Evolutionary conservation across 2,888 invertebrate species (phyloP).

Genomic region (Atethmia centrago): DNA sequence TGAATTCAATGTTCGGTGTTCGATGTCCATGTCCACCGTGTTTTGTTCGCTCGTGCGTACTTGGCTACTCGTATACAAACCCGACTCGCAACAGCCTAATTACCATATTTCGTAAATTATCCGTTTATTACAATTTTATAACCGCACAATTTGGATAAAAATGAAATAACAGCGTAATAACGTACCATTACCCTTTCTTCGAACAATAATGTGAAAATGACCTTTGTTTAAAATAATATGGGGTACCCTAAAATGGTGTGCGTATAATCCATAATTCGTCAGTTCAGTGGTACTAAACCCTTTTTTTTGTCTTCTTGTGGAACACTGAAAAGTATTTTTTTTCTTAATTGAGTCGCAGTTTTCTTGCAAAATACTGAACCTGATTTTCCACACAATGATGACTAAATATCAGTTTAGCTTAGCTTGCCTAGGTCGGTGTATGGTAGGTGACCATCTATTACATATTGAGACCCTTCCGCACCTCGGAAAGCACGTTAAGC

Average conservation of each 20-base stretch:
- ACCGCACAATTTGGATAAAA: slow-evolving; percentile 30
- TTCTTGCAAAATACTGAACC: too few species aligned
- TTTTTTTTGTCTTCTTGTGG: neutral
- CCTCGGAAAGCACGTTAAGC: neutral
- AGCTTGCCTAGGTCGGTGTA: neutral
- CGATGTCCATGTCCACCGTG: too few species aligned
- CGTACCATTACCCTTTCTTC: slow-evolving; percentile 35
- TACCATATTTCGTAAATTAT: slow-evolving; percentile 29
- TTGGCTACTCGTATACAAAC: too few species aligned
- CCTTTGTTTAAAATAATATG: slow-evolving; percentile 36
- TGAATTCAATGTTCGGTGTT: too few species aligned
- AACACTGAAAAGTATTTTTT: too few species aligned
- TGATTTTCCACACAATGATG: neutral
- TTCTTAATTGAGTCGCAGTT: neutral
- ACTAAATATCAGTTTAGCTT: neutral
- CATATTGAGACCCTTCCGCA: too few species aligned
- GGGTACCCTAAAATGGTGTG: slow-evolving; percentile 34
- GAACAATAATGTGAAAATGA: slow-evolving; percentile 24
- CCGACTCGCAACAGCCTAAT: neutral
- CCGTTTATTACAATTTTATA: slow-evolving; percentile 23
- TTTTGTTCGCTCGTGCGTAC: too few species aligned
- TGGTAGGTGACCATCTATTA: neutral
- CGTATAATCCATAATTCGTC: slow-evolving; percentile 47
- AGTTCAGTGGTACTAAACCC: slow-evolving; percentile 18
- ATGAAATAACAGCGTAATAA: slow-evolving; percentile 38